phyloP scores from a whole-genome alignment of 2,797 vertebrate genomes.

The Luscinia luscinia region DNA sequence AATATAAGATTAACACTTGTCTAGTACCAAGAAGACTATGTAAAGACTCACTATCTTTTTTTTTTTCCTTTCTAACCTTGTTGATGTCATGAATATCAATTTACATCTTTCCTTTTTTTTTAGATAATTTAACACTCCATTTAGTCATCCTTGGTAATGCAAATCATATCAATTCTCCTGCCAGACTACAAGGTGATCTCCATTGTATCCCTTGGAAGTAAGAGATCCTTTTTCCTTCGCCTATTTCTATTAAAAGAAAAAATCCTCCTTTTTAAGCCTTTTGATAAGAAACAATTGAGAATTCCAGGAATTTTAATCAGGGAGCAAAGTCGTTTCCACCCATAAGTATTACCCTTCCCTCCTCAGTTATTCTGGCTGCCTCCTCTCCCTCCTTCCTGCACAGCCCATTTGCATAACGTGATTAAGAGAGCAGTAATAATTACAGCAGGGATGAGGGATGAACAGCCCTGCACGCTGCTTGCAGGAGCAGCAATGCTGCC shows the following conservation, averaged over 20 bases:
- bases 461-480: neutral
- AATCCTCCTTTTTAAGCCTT: slow-evolving; percentile 29
- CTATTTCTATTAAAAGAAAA: slow-evolving; percentile 55
- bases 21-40: slow-evolving; percentile 21
- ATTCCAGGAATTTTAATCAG: slow-evolving; percentile 38
- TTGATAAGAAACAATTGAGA: slow-evolving; percentile 40
- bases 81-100: slow-evolving; percentile 48
- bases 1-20: slow-evolving; percentile 34
- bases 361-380: neutral
- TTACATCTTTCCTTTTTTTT: slow-evolving; percentile 37
- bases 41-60: neutral
- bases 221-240: slow-evolving; percentile 55
- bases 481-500: neutral
- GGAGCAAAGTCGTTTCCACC: neutral
- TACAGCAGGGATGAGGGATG: neutral
- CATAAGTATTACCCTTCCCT: neutral
- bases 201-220: slow-evolving; percentile 54
- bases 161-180: slow-evolving; percentile 56
- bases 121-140: slow-evolving; percentile 69
- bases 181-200: slow-evolving; percentile 66
- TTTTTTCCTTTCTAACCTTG: slow-evolving; percentile 33
- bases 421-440: slow-evolving; percentile 38
- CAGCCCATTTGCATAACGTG: slow-evolving; percentile 20
- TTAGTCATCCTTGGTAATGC: slow-evolving; percentile 69
- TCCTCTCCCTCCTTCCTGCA: slow-evolving; percentile 3